Percentiles rank a stretch among this genome's conserved stretches.
Conservation (phyloP, 2,888 invertebrate species). For the Cloeon dipterum region DNA sequence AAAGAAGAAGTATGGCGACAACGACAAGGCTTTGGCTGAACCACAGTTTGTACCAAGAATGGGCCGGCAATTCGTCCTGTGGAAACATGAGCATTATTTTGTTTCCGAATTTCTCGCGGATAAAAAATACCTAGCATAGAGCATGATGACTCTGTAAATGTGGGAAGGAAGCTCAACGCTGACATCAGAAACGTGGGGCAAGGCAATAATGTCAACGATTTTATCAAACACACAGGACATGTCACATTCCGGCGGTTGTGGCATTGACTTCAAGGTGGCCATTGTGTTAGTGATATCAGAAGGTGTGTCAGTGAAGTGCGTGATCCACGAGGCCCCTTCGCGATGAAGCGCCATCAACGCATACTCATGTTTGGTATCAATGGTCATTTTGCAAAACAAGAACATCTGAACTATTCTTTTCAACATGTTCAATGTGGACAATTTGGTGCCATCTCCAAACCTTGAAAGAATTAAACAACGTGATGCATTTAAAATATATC, state of each 20-base stretch:
- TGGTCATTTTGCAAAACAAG: constrained; percentile 31
- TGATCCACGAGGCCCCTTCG: constrained; percentile 26
- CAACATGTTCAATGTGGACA: constrained; percentile 32
- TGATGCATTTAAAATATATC: no score
- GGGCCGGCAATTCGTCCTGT: constrained; percentile 39
- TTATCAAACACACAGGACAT: constrained; percentile 29
- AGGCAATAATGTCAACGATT: constrained; percentile 24
- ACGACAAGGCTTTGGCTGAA: constrained; percentile 22
- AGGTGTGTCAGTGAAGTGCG: constrained; percentile 36
- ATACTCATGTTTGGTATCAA: constrained; percentile 36
- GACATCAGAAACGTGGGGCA: constrained; percentile 21
- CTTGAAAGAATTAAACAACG: no score
- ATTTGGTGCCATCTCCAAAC: constrained; percentile 27
- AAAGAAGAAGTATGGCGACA: constrained; percentile 38
- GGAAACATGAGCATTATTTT: no score
- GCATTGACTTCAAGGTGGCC: constrained; percentile 26
- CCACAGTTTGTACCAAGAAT: constrained; percentile 23
- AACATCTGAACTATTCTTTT: constrained; percentile 37
- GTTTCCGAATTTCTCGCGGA: no score
- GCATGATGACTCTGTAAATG: constrained; percentile 33
- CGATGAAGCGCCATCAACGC: constrained; percentile 30
- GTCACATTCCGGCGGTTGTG: constrained; percentile 27
- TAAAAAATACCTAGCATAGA: constrained; percentile 47
- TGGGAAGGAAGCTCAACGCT: constrained; percentile 20
- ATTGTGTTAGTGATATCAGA: constrained; percentile 30